Conservation (phyloP, 1,140 invertebrate species). For the Calephelis nemesis region DNA sequence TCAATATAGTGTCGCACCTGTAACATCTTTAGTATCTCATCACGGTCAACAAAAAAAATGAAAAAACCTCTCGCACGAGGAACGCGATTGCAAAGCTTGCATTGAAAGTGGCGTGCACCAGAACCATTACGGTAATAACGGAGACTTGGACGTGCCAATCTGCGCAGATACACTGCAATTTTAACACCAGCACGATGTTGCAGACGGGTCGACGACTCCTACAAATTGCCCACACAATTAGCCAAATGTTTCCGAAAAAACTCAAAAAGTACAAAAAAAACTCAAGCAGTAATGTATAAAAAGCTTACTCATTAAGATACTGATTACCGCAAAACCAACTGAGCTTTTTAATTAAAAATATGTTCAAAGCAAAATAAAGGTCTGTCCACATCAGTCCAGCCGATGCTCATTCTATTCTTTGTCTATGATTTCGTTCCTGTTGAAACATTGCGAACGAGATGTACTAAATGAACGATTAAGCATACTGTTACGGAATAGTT, state of each 20-base stretch:
- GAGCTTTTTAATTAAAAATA: background rate
- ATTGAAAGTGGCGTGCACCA: conserved; percentile 31
- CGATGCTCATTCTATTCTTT: too few relatives aligned
- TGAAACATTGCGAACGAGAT: too few relatives aligned
- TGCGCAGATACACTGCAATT: conserved; percentile 34
- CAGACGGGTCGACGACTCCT: background rate
- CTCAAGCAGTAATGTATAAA: too few relatives aligned
- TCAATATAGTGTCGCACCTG: too few relatives aligned
- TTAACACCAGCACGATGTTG: conserved; percentile 19
- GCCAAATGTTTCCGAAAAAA: background rate
- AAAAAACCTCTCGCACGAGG: background rate
- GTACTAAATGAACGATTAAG: too few relatives aligned
- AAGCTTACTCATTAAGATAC: too few relatives aligned
- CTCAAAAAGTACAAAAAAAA: background rate
- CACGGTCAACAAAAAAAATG: background rate
- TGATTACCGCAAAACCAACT: conserved; percentile 20
- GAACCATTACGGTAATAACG: conserved; percentile 30
- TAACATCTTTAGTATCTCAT: background rate
- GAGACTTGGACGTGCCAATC: conserved; percentile 32
- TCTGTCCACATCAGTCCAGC: too few relatives aligned
- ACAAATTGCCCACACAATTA: background rate
- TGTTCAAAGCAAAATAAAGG: background rate
- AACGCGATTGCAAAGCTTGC: conserved; percentile 33
- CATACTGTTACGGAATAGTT: too few relatives aligned
- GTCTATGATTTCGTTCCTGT: too few relatives aligned